Base-by-base conservation (phyloP, 2,888 invertebrate species). In the Omphaloscelis lunosa region DNA sequence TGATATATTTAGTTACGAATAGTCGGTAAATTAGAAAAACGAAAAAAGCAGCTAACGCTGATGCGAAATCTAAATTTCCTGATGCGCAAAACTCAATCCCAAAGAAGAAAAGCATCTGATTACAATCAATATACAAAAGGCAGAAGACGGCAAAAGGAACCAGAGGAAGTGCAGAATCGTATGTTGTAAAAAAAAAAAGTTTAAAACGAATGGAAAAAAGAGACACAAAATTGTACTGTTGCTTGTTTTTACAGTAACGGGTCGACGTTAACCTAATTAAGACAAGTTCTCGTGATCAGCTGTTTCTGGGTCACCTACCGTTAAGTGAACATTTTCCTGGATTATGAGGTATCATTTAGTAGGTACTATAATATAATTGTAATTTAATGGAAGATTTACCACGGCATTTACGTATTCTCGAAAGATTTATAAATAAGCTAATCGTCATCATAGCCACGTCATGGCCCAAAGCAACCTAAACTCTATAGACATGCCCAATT, bases 231-330 rank as follows among this genome's bases (percentile, higher is more conserved):
- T 61, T 71, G 45, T 80, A 79, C 63, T 70, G 74, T 79, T 79
- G 67, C 77, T 75, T 63, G 78, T 81, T 84, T 85, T 79, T 81
- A 79, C 80, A 41, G 84, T 86, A 86, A 87, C 81, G 75, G 77
- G 75, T 77, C 62, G 65, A 75, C 73, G 79, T 86, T 86, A 86
- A 86, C 87, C 87, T 81, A 85, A 86, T 86, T 84, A 83, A 83
- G 72, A 87, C 87, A 71, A 86, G 87, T 87, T 88, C 86, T 87
- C 62, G 85, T 74, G 82, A 83, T 84, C 90, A 88, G 78, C 84
- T 83, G 86, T 72, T 89, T 89, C 84, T 89, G 79, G 89, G 89
- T 90, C 89, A 87, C 63, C 70, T 77, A 82, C 84, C 76, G 84
- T 87, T 87, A 82, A 84, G 68, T 77, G 75, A 72, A 80, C 72